Evolutionary conservation across 2,113 vertebrate genomes (phyloP), one percentile per base, ranked within the genome.

Genomic region (Chaetodon trifascialis): DNA sequence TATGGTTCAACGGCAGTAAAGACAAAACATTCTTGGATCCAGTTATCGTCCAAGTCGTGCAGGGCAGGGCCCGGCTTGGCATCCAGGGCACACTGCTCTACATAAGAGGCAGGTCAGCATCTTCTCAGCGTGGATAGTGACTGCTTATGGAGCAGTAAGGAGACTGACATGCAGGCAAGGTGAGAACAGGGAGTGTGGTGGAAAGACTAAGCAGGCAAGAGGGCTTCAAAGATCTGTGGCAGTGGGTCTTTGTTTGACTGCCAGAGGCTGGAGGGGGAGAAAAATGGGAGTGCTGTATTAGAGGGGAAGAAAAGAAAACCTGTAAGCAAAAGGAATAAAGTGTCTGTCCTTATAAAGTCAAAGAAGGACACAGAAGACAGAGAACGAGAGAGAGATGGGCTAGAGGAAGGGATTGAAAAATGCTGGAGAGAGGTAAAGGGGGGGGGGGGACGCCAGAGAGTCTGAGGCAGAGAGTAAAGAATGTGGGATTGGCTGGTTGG

Each of bases 401-500:
- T 0, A 36, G 72, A 72, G 65, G 62, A 82, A 76, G 16, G 55
- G 59, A 69, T 34, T 83, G 55, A 83, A 76, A 83, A 79, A 74
- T 65, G 56, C 52, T 71, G 65, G 52, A 81, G 76, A 64, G 40
- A 49, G 69, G 80, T 49, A 55, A 49, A 42, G 19, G 34, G 19
- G 10, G 34, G 30, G 23, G 52, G 73, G 30, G 30, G 70, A 44
- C 0, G 52, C n/a, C 36, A 52, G 9, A 76, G 76, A 67, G 63
- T 44, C 46, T 65, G 85, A 76, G 59, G 58, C 19, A 0, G 49
- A n/a, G n/a, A 73, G 81, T 51, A 65, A 74, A 82, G 84, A 73
- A 80, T 56, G 70, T 54, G 71, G 86, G 73, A 88, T 78, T 86
- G 83, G 76, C 66, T 88, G 76, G 73, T 62, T 34, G 42, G 63